phyloP scores from a whole-genome alignment of 1,140 invertebrate species.

The Drosophila sucinea region DNA sequence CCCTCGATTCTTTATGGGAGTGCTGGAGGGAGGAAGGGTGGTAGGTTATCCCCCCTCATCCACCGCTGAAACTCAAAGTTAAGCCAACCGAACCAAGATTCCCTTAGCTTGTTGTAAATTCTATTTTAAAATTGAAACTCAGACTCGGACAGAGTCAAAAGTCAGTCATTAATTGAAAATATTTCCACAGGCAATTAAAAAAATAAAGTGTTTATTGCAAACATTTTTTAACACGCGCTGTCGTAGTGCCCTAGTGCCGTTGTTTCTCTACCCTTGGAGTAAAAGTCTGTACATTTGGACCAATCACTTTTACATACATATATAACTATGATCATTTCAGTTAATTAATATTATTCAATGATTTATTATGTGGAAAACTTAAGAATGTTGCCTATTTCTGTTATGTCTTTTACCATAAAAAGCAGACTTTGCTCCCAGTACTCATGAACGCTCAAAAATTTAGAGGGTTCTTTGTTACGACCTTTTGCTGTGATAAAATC shows the following conservation, averaged over 20 bases:
- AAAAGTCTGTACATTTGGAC: not conserved
- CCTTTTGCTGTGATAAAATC: not conserved
- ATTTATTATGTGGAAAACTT: no score
- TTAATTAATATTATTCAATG: no score
- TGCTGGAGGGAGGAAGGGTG: not conserved
- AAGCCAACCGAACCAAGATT: not conserved
- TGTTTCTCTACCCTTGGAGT: not conserved
- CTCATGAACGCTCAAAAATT: no score
- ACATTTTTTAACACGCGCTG: not conserved
- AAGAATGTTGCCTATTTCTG: no score
- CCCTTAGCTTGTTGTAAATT: slow-evolving; percentile 1
- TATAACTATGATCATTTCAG: no score
- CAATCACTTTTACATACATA: not conserved
- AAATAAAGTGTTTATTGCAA: slow-evolving; percentile 1
- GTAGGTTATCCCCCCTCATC: no score
- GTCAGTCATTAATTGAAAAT: slow-evolving; percentile 11
- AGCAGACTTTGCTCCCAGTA: no score
- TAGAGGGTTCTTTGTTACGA: no score
- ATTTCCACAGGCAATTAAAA: slow-evolving; percentile 5
- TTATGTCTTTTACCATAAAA: no score
- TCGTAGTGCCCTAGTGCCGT: not conserved
- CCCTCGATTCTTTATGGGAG: slow-evolving; percentile 3
- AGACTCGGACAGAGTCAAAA: not conserved
- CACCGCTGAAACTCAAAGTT: no score
- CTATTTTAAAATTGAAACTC: not conserved